Conservation (phyloP, 2,888 invertebrate genomes). For the Tanypteryx hageni region DNA sequence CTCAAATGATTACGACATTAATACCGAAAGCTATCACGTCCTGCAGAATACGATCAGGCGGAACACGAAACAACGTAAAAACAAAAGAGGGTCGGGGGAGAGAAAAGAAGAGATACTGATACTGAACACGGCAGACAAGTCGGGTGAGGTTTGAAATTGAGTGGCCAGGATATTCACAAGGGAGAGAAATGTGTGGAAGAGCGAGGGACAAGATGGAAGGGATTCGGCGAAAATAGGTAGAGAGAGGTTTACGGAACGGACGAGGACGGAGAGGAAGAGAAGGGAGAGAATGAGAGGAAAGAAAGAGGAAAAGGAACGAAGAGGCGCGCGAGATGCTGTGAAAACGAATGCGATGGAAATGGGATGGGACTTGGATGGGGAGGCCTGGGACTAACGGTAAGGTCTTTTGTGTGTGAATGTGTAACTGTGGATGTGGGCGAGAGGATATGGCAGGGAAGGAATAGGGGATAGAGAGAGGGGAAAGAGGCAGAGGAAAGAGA, state of each 20-base stretch:
- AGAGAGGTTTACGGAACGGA: not conserved
- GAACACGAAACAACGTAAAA: too few relatives aligned
- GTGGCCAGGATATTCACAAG: not conserved
- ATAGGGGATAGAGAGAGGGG: not conserved
- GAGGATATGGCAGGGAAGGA: not conserved
- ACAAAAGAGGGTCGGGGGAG: not conserved
- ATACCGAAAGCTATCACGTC: too few relatives aligned
- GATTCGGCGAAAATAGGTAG: not conserved
- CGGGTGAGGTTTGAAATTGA: conserved; percentile 4
- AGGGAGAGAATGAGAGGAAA: not conserved
- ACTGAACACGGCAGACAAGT: not conserved
- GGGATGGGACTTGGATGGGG: conserved; percentile 13
- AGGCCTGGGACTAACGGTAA: not conserved
- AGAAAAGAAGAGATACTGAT: not conserved
- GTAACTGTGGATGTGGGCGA: not conserved
- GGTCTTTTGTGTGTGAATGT: not conserved
- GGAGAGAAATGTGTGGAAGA: not conserved
- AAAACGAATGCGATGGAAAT: conserved; percentile 30
- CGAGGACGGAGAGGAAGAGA: not conserved
- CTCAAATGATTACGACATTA: too few relatives aligned
- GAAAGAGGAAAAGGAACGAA: not conserved
- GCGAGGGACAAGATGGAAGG: too few relatives aligned
- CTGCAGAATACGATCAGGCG: too few relatives aligned
- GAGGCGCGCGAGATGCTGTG: not conserved
- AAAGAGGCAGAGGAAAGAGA: not conserved